Evolutionary conservation across 2,113 vertebrate genomes (phyloP).

Genomic region (Hemiscyllium ocellatum): DNA sequence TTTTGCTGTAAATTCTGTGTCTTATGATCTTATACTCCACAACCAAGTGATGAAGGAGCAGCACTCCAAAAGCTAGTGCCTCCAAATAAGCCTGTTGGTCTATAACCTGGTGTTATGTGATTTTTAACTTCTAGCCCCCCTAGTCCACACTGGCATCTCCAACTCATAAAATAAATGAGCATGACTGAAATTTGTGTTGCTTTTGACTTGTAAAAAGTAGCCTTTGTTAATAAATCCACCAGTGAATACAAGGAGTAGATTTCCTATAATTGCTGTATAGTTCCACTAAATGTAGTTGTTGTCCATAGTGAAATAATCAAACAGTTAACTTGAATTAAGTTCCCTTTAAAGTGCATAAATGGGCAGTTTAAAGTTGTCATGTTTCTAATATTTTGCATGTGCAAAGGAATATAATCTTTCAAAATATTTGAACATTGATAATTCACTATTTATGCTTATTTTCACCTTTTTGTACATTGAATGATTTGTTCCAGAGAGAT

Average conservation of each 20-base stretch:
- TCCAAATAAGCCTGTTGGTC: too few species aligned
- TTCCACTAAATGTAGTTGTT: neutral
- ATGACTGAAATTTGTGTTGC: neutral
- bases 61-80: too few species aligned
- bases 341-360: neutral
- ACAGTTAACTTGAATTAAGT: neutral
- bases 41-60: too few species aligned
- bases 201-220: neutral
- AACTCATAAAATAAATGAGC: neutral
- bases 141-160: too few species aligned
- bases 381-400: neutral
- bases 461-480: neutral
- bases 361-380: neutral
- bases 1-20: too few species aligned
- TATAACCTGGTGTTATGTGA: too few species aligned
- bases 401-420: neutral
- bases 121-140: too few species aligned
- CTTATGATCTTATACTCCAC: too few species aligned
- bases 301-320: neutral
- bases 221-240: neutral
- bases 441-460: neutral
- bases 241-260: neutral
- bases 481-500: neutral
- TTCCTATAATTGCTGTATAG: neutral
- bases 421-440: neutral